Base-by-base conservation (phyloP, 1,140 invertebrate genomes). In the Ceratina japonica region DNA sequence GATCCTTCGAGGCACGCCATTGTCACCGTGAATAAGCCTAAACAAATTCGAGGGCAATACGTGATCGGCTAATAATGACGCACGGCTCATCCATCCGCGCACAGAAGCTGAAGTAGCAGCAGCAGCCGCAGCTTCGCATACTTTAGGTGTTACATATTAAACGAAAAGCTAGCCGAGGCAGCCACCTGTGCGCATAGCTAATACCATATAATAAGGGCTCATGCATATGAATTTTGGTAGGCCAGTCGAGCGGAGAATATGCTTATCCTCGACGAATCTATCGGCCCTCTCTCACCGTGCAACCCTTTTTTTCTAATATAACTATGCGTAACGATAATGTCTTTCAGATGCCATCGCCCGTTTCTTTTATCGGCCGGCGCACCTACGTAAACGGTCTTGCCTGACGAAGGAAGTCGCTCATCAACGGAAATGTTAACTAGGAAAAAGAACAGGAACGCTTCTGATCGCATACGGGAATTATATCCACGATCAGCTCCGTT, bases 131-230 rank as follows among this genome's bases (percentile, higher is more conserved):
- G 82, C 76, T 58, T 66, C 72, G 81, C 72, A 76, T 83, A 75
- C 62, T 80, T n/a, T 81, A 77, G 77, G 84, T 79, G 85, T 86
- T 86, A 86, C 81, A 71, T 84, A 81, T 86, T 86, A 83, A 81
- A 83, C 79, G 84, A 71, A 74, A 72, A 65, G 75, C 76, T 61
- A 84, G 85, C 65, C 72, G 86, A 88, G 80, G 87, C 89, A 91
- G 90, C 89, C 91, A 92, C 90, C 91, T 91, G 91, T 91, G 88
- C 90, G 90, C 90, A 91, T 91, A 92, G 80, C 87, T 91, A 91
- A 91, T 91, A 88, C 88, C 87, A 89, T 89, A 90, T 91, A 91
- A 92, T 91, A 91, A 91, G 87, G 87, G 82, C 90, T 91, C 90
- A 91, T 91, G 91, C 90, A 92, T 92, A 92, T 90, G 90, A 91